Evolutionary conservation across 2,113 vertebrate genomes (phyloP).

Genomic region (Spheniscus mendiculus): DNA sequence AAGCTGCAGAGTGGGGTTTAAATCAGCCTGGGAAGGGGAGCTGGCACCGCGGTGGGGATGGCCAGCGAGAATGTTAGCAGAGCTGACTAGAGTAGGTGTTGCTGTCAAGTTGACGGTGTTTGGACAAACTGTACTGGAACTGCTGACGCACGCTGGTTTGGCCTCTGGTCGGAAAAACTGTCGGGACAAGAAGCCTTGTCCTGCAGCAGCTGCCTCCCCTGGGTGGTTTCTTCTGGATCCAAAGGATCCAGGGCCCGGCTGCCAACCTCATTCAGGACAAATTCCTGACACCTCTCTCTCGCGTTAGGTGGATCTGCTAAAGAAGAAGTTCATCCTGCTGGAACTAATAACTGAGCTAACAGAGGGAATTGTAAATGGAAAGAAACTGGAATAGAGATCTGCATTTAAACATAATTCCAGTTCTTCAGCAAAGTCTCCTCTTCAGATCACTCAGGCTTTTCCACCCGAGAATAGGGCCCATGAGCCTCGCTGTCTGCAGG

Average conservation of each 20-base stretch:
- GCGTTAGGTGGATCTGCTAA: conserved; percentile 86
- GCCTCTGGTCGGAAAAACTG: neutral
- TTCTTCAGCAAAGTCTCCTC: neutral
- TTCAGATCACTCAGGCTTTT: neutral
- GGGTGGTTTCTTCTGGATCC: neutral
- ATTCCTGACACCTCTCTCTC: neutral
- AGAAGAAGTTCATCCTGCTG: conserved; percentile 82
- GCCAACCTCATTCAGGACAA: neutral
- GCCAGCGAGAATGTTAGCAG: neutral
- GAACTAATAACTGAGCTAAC: conserved; percentile 81
- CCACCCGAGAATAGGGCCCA: neutral
- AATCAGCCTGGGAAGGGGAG: neutral
- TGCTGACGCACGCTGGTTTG: neutral
- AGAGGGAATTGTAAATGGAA: conserved; percentile 85
- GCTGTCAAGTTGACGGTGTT: neutral
- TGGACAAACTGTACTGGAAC: neutral
- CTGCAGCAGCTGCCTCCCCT: neutral
- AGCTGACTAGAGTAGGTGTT: neutral
- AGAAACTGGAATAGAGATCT: conserved; percentile 51
- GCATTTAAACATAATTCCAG: neutral
- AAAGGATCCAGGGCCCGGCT: neutral
- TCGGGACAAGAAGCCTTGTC: neutral
- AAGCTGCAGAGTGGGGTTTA: neutral
- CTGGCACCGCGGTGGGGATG: neutral
- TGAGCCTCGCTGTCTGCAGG: neutral